Base-by-base conservation (phyloP, 2,888 invertebrate species). In the Ophion costatus region DNA sequence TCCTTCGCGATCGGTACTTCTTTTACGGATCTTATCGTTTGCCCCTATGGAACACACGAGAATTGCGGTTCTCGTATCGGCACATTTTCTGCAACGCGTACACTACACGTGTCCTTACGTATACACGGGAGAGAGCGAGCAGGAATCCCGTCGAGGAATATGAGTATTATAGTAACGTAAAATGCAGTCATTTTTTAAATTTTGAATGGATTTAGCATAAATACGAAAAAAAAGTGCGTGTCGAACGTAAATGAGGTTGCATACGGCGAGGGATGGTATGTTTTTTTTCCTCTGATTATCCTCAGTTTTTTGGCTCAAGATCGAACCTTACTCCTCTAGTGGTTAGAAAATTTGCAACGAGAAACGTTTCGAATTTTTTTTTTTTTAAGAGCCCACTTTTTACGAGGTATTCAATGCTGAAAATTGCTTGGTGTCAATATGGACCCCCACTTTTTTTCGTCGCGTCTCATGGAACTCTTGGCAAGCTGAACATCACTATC, bases 11-110 rank as follows among this genome's bases (percentile, higher is more conserved):
- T 79, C 61, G 63, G 70, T 74, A 61, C 51, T 79, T 67, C 56
- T 57, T 81, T 78, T 66, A 57, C 81, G 59, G 81, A 78, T 84
- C 81, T 84, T 84, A 84, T 81, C 84, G 45, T 51, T 59, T n/a
- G 63, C 22, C 79, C 45, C 45, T 45, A 45, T 64, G 69, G 42
- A 33, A 22, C 61, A 73, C 66, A 59, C 75, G 76, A 71, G 80
- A 71, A 56, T 66, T 45, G 59, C 61, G 42, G 59, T 42, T 66
- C 73, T 66, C 61, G 77, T 82, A 76, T 83, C 76, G 76, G 51
- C 20, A 33, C 57, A 57, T 71, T 71, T 11, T 56, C n/a, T 6
- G 20, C 33, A 10, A 38, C 20, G 29, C 1, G 17, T 56, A 14
- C 51, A 29, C 14, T 38, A 45, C 59, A 42, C 61, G 59, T 42